Evolutionary conservation across 92 coral and sea anemone species (phyloP).

Genomic region (Epizoanthus ramosus): DNA sequence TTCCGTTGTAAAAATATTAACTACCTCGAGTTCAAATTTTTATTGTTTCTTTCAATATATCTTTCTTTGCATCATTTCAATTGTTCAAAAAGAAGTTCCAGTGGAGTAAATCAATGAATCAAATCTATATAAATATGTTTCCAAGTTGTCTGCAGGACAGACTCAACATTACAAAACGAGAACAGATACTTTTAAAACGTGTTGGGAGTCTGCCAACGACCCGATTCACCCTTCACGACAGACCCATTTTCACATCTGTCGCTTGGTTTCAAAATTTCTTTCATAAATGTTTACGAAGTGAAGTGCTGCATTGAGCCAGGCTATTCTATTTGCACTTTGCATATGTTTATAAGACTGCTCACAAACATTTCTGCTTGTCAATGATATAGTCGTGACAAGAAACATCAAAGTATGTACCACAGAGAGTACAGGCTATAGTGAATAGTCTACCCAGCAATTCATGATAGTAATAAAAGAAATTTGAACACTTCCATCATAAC

Average conservation of each 20-base stretch:
- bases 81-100: background rate
- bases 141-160: background rate
- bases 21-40: background rate
- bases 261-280: background rate
- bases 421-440: no score
- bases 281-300: background rate
- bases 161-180: no score
- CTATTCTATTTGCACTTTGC: background rate
- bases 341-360: background rate
- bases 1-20: no score
- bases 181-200: no score
- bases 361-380: background rate
- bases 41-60: background rate
- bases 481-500: background rate
- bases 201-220: background rate
- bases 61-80: background rate
- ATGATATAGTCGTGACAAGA: background rate
- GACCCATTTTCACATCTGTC: background rate
- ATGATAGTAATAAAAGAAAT: background rate
- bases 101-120: background rate
- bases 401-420: background rate
- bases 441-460: background rate
- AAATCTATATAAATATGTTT: background rate
- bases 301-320: background rate
- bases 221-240: background rate